Conservation (phyloP, 2,113 vertebrate species). For the Tragelaphus strepsiceros region DNA sequence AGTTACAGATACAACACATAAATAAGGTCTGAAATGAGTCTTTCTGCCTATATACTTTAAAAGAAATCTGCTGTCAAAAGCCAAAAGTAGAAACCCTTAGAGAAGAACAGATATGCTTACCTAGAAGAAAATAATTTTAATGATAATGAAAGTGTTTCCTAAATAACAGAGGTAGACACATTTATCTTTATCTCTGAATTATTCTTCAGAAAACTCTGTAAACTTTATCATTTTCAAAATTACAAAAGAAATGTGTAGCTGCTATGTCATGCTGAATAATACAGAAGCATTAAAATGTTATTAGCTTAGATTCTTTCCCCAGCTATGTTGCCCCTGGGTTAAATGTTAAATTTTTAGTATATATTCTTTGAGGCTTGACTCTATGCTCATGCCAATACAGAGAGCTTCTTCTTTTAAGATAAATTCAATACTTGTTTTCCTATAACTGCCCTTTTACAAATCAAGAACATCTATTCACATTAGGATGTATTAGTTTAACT, state of each 20-base stretch:
- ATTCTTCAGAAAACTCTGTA: not conserved
- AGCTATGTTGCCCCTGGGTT: not conserved
- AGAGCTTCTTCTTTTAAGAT: not conserved
- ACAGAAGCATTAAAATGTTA: conserved; percentile 37
- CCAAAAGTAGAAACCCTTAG: not conserved
- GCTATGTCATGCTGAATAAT: conserved; percentile 27
- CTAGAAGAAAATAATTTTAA: not conserved
- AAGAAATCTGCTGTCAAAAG: not conserved
- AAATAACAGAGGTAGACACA: not conserved
- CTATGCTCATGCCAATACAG: not conserved
- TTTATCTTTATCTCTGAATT: not conserved
- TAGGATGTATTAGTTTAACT: not conserved
- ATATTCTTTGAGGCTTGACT: not conserved
- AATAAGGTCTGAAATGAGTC: not conserved
- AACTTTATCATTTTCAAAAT: conserved; percentile 1
- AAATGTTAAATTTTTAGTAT: conserved; percentile 37
- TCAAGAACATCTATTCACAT: not conserved
- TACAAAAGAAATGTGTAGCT: not conserved
- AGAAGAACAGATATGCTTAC: not conserved
- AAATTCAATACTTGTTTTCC: not conserved
- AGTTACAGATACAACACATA: not conserved
- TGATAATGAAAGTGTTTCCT: not conserved
- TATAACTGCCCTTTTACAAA: not conserved
- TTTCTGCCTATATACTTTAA: not conserved
- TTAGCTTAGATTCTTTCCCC: not conserved